phyloP scores from a whole-genome alignment of 2,113 vertebrate species.

The Poeciliopsis prolifica region DNA sequence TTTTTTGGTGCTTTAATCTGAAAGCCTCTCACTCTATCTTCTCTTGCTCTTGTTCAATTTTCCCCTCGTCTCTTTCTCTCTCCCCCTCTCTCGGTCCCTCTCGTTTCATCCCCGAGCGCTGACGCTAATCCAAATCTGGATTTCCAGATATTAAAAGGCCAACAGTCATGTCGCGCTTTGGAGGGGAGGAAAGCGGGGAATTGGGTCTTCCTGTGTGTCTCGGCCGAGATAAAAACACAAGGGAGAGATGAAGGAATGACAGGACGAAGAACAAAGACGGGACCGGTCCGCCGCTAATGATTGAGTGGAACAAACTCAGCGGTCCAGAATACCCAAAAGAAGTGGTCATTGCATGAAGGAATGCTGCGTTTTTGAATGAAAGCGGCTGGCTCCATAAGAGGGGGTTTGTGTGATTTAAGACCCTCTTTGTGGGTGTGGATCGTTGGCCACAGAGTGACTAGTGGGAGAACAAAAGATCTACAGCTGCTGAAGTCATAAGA shows the following conservation, averaged over 20 bases:
- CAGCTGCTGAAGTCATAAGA: constrained; percentile 80
- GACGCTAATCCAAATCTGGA: constrained; percentile 78
- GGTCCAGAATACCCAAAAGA: constrained; percentile 54
- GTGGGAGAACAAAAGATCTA: constrained; percentile 79
- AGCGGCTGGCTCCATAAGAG: constrained; percentile 58
- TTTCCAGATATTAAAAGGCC: constrained; percentile 75
- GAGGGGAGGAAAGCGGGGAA: constrained; percentile 67
- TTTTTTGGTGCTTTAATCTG: constrained; percentile 46
- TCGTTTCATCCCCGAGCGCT: constrained; percentile 45
- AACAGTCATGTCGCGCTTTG: constrained; percentile 61
- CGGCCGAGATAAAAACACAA: constrained; percentile 64
- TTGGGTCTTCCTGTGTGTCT: constrained; percentile 70
- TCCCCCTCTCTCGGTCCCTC: constrained; percentile 10
- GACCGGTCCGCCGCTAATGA: constrained; percentile 59
- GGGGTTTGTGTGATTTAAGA: constrained; percentile 68
- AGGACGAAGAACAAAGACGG: constrained; percentile 67
- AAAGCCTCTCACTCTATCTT: constrained; percentile 63
- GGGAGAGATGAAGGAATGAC: constrained; percentile 65
- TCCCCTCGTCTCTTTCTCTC: not conserved
- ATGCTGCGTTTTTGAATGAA: constrained; percentile 69
- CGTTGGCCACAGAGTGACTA: constrained; percentile 69
- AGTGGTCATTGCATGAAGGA: constrained; percentile 73
- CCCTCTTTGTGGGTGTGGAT: constrained; percentile 74
- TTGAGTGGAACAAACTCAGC: constrained; percentile 64
- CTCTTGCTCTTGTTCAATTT: constrained; percentile 37